phyloP scores from a whole-genome alignment of 2,888 invertebrate species.

The Bombyx huttoni region DNA sequence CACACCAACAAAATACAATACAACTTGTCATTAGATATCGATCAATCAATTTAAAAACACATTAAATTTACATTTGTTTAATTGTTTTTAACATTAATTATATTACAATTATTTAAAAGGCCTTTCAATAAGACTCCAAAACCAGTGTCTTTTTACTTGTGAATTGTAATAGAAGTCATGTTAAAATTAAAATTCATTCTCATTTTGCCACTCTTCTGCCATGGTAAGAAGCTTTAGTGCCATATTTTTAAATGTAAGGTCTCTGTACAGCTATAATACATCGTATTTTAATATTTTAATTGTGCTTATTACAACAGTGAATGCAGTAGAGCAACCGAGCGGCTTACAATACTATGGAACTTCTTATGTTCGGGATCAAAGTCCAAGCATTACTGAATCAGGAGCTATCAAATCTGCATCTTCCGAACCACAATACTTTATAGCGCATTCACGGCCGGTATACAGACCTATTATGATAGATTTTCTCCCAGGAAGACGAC shows the following conservation, averaged over 20 bases:
- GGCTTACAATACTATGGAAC: slow-evolving; percentile 13
- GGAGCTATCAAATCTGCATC: neutral
- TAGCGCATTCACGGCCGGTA: neutral
- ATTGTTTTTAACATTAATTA: slow-evolving; percentile 1
- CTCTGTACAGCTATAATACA: too few relatives aligned
- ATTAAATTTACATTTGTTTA: too few relatives aligned
- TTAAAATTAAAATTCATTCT: slow-evolving; percentile 17
- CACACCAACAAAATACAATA: too few relatives aligned
- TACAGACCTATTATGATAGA: neutral
- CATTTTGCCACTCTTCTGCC: slow-evolving; percentile 15
- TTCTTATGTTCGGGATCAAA: slow-evolving; percentile 16
- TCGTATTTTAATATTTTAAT: too few relatives aligned
- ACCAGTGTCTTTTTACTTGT: slow-evolving; percentile 4
- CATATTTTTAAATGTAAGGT: slow-evolving; percentile 4
- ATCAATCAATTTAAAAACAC: too few relatives aligned
- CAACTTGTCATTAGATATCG: too few relatives aligned
- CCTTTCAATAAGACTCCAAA: neutral
- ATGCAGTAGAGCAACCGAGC: slow-evolving; percentile 2
- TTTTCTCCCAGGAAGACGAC: neutral
- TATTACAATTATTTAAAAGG: slow-evolving; percentile 5
- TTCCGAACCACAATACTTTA: neutral
- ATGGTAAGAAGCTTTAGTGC: slow-evolving; percentile 23
- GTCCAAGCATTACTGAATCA: neutral
- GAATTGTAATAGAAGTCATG: slow-evolving; percentile 6
- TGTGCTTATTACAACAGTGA: neutral